Evolutionary conservation across 2,113 vertebrate genomes (phyloP), one percentile per base, ranked within the genome.

Genomic region (Anguilla rostrata): DNA sequence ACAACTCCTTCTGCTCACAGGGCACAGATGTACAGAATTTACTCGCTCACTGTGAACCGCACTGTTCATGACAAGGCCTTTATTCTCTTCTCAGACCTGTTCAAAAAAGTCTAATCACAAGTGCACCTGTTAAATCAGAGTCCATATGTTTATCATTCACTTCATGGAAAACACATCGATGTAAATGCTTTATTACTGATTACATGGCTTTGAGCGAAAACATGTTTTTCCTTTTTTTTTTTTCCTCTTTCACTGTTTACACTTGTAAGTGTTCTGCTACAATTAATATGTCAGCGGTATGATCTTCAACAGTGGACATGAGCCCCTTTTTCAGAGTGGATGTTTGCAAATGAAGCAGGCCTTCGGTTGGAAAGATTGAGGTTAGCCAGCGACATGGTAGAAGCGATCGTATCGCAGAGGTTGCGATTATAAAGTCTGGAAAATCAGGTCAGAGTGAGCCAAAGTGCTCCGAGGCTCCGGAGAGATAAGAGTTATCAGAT

Each of bases 401-500:
- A 92, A 87, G 39, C 88, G 91, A 94, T 94, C 91, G 90, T 90
- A 94, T 90, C 87, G 63, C 85, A 84, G 90, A 93, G 92, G 91
- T 93, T 75, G 85, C 85, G 6, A 79, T 83, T 87, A 82, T 66
- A 79, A 88, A 86, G 87, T 85, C 79, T 88, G 39, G 87, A 93
- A 94, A 94, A 53, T 91, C 93, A 92, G 92, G 93, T 94, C 93
- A 93, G 86, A 79, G 88, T 92, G 92, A 89, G 88, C 89, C 91
- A 89, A 89, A 93, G 90, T 85, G 92, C 94, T 93, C 89, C n/a
- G 88, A 93, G 93, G 92, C 89, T 90, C 83, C 83, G 63, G 12
- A 82, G 83, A 93, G 94, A 94, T 94, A 93, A 92, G 91, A 92
- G 90, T 94, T 93, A 94, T 94, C 94, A 91, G 89, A 89, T 85